A percentile compares a stretch with the other conserved stretches of the same genome.
Conservation (phyloP, 2,797 vertebrate genomes). For the Choloepus didactylus region DNA sequence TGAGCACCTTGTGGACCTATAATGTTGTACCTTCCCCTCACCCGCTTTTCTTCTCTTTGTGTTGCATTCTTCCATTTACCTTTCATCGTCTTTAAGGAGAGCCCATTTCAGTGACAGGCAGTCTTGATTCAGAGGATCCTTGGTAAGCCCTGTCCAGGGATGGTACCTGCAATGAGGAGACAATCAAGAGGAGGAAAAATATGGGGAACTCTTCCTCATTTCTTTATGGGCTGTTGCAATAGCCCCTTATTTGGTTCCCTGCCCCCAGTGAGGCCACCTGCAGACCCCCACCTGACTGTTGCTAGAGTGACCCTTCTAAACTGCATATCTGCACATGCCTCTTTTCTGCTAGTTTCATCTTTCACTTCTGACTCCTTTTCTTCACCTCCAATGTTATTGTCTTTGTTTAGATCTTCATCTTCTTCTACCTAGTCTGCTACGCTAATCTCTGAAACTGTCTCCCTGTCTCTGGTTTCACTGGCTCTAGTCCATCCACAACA, state of each 20-base stretch:
- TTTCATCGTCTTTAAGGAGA: not conserved
- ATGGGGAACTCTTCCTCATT: not conserved
- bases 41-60: not conserved
- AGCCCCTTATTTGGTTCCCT: not conserved
- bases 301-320: not conserved
- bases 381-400: not conserved
- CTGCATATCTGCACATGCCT: not conserved
- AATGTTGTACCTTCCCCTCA: fast-evolving
- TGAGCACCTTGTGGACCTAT: not conserved
- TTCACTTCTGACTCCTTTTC: not conserved
- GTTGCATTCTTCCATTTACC: not conserved
- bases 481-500: not conserved
- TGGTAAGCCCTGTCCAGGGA: not conserved
- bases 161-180: not conserved
- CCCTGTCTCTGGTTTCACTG: not conserved
- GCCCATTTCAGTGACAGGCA: not conserved
- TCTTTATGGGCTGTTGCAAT: not conserved
- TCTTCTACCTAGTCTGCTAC: not conserved
- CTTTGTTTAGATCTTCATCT: not conserved
- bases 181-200: not conserved
- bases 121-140: not conserved
- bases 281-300: not conserved
- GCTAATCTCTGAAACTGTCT: not conserved
- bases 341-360: not conserved
- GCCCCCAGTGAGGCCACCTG: not conserved